Evolutionary conservation across 2,888 invertebrate species (phyloP).

Genomic region (Agrochola lota): DNA sequence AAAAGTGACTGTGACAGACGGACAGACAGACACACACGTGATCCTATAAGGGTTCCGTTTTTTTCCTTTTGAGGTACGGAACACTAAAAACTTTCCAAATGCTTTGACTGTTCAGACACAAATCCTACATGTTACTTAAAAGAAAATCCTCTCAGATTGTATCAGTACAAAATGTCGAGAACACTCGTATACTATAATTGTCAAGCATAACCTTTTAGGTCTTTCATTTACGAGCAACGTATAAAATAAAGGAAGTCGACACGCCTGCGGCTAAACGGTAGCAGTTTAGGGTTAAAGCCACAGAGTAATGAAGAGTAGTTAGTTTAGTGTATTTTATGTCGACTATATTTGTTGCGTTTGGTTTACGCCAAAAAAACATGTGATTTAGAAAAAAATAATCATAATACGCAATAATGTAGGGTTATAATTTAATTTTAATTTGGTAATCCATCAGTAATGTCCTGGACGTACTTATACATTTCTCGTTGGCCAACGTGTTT

Average conservation of each 20-base stretch:
- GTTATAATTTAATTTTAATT: too few relatives aligned
- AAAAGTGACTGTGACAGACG: too few relatives aligned
- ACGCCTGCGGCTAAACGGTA: slow-evolving; percentile 12
- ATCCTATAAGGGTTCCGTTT: too few relatives aligned
- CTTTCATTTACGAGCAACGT: slow-evolving; percentile 35
- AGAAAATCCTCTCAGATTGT: slow-evolving; percentile 20
- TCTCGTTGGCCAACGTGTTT: too few relatives aligned
- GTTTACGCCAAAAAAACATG: background rate
- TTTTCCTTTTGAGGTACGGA: too few relatives aligned
- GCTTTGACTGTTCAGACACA: background rate
- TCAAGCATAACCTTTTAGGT: slow-evolving; percentile 8
- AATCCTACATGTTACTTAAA: background rate
- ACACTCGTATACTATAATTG: slow-evolving; percentile 10
- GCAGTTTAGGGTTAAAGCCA: slow-evolving; percentile 8
- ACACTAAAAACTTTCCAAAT: background rate
- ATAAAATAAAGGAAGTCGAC: slow-evolving; percentile 46
- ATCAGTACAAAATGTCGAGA: slow-evolving; percentile 37
- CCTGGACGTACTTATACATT: too few relatives aligned
- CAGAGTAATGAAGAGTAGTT: background rate
- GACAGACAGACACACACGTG: too few relatives aligned
- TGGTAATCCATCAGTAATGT: too few relatives aligned
- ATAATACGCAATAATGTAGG: background rate
- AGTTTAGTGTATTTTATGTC: background rate
- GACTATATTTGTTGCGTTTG: too few relatives aligned
- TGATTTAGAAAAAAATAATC: background rate